Base-by-base conservation (phyloP, 2,888 invertebrate genomes). In the Pyrochroa serraticornis region DNA sequence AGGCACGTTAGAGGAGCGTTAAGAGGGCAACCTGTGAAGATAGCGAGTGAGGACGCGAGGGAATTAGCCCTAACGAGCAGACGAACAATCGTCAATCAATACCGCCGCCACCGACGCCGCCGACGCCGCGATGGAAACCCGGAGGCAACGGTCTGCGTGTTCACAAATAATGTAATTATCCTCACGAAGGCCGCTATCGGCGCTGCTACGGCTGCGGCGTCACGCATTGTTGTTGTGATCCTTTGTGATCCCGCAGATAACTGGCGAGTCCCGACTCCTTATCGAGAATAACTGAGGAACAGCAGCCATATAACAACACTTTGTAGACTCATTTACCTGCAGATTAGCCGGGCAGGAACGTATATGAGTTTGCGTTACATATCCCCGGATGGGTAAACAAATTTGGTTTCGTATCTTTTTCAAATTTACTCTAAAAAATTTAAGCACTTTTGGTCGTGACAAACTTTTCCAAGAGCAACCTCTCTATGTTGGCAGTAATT, bases 51-150 rank as follows among this genome's bases (percentile, higher is more conserved):
- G 69, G 69, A 68, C 71, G 67, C 70, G 63, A 65, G 72, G 71
- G 72, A 71, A 75, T 73, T 71, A 72, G 66, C 69, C 63, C 67
- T 73, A 72, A 74, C 73, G 71, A 73, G 73, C 68, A 69, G 73
- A 71, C 72, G 73, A 74, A 74, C 75, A 74, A 75, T 75, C 74
- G 73, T 71, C 74, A 75, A 75, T 75, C 75, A 74, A 75, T 75
- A 74, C 63, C 59, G 54, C 68, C 66, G 66, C 65, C 64, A 66
- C 58, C 53, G 39, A 43, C 39, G 63, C 65, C 63, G 62, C 63
- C 65, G 66, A 32, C 44, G 50, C 39, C 34, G 39, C 34, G 31
- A 31, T 32, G 41, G 31, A 35, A 51, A 51, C 42, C 45, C 46
- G 31, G 42, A 42, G 42, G 42, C 59, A 54, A 60, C 60, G 55